These are phyloP conservation scores for Poeciliopsis paucimaculata DNA, from an alignment of 2,797 vertebrate species.

Conservation along the genomic window DNA sequence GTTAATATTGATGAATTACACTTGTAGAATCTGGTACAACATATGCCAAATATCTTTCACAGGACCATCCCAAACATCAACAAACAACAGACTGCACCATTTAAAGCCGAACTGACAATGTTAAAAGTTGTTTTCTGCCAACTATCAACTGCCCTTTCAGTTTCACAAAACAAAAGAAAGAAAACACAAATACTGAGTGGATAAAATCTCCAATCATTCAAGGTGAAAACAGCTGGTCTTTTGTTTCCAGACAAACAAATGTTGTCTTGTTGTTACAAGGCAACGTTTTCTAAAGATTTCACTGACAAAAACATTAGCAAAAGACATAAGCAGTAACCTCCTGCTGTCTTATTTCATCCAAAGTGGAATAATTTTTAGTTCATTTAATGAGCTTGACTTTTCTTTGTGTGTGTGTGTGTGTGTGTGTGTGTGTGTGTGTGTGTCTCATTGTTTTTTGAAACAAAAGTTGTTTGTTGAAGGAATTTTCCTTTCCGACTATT, in stretches of 20 bases:
- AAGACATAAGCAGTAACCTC: not conserved
- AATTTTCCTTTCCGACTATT: not conserved
- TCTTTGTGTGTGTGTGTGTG: not conserved
- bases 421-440: no score
- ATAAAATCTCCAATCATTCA: not conserved
- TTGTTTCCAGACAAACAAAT: not conserved
- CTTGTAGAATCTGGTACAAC: not conserved
- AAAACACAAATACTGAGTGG: not conserved
- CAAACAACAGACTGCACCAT: not conserved
- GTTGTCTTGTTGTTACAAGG: not conserved
- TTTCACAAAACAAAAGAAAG: not conserved
- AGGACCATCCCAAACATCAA: not conserved
- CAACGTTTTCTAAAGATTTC: not conserved
- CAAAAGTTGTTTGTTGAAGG: not conserved
- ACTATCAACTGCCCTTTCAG: not conserved
- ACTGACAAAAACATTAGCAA: not conserved
- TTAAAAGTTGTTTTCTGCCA: not conserved
- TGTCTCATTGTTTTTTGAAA: not conserved
- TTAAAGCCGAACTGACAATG: not conserved
- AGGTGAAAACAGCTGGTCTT: not conserved
- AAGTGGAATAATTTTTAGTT: not conserved
- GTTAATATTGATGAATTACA: not conserved
- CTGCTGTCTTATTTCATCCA: not conserved
- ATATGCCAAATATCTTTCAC: not conserved
- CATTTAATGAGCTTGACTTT: not conserved